These are phyloP conservation scores for Manis pentadactyla DNA, from an alignment of 2,797 vertebrate species.

Conservation along the genomic window DNA sequence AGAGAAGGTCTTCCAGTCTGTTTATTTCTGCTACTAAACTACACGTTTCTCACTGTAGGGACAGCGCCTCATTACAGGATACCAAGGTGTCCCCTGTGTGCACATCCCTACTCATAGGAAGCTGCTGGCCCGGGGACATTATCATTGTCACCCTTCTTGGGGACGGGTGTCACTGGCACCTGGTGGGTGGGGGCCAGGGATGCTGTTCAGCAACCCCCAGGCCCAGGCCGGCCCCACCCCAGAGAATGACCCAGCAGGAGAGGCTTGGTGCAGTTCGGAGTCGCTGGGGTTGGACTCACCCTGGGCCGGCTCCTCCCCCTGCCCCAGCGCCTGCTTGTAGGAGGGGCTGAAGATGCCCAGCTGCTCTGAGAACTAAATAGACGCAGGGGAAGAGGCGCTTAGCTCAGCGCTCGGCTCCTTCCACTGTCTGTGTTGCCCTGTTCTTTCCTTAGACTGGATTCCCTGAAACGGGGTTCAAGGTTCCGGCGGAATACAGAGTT, in stretches of 20 bases:
- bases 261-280: background rate
- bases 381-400: background rate
- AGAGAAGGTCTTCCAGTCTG: background rate
- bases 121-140: background rate
- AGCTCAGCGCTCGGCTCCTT: background rate
- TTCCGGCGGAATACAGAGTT: too few relatives aligned
- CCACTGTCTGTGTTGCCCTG: too few relatives aligned
- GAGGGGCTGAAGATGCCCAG: background rate
- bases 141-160: background rate
- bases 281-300: background rate
- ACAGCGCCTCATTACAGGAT: background rate
- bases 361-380: background rate
- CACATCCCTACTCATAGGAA: fast-evolving
- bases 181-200: background rate
- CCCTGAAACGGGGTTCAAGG: too few relatives aligned
- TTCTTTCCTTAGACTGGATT: too few relatives aligned
- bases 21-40: background rate
- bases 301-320: background rate
- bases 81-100: background rate
- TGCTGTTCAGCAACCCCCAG: background rate
- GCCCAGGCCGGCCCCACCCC: background rate
- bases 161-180: background rate
- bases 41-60: too few relatives aligned
- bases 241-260: fast-evolving
- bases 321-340: background rate